Evolutionary conservation across 2,888 invertebrate genomes (phyloP), one percentile per base, ranked within the genome.

Genomic region (Lucinisca nassula): DNA sequence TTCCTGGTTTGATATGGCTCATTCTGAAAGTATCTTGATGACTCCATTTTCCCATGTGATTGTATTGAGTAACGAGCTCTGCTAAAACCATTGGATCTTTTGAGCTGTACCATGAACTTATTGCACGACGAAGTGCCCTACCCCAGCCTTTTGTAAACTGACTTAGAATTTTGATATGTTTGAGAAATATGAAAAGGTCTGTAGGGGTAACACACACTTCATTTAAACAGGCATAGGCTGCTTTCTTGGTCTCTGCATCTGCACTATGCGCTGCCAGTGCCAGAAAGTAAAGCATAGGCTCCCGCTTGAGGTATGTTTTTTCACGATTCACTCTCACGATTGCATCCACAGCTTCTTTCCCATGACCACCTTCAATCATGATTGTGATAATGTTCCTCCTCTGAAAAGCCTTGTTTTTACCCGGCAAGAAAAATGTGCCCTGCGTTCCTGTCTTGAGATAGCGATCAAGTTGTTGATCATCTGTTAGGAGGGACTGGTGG

Each of bases 101-200:
- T 17, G 97, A 89, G 85, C 94, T 93, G 94, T 98, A 98, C 98
- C 98, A 98, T 27, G 97, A 96, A 84, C 96, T 96, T 27, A 98
- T 97, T 82, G 97, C 97, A 90, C 97, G 97, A 90, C 97, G 97
- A 97, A 98, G 97, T 0, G 97, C 97, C 90, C 97, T 96, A 74
- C 98, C 98, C 96, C 97, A 97, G 40, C 97, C 97, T 85, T 92
- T 94, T 0, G 91, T 91, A 12, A 90, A 76, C 77, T 91, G 90
- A 37, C 89, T 85, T 74, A 93, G 79, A 82, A 96, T 94, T 92
- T 97, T 97, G 67, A 97, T 97, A 93, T 97, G 97, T 94, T 97
- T 97, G 80, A 97, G 96, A 92, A 98, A 98, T 8, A 97, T 96
- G 96, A 98, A 97, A 94, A 98, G 96, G 90, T 97, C 97, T 90